Base-by-base conservation (phyloP, 2,797 vertebrate species). In the Mionectes olivaceus region DNA sequence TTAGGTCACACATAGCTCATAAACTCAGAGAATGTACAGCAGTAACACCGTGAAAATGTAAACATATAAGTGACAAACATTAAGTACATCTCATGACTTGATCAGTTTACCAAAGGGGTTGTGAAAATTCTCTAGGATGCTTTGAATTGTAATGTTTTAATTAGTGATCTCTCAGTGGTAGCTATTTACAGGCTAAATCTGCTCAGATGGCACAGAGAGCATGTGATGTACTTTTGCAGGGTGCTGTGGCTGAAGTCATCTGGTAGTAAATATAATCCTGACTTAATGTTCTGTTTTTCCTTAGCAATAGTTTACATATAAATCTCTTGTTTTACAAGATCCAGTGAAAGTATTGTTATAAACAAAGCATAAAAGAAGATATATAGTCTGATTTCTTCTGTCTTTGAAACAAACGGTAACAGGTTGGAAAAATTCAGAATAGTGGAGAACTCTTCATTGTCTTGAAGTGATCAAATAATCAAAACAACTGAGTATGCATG, bases 121-220 rank as follows among this genome's bases (percentile, higher is more conserved):
- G 17, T 69, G 61, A 81, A 89, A 81, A 81, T 69, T 78, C 41
- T 87, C 61, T 15, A 52, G 22, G 24, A 83, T 67, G 39, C 21
- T 88, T 86, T 94, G 67, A 87, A 87, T 37, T 71, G 52, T 52
- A 69, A 56, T 88, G 39, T 83, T 94, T 86, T 73, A 81, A 81
- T 86, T 92, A 86, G 50, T 73, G 28, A 76, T 64, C 22, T 78
- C 47, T 52, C 74, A 83, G 50, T 73, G 55, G 63, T 70, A 81
- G 63, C 57, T 88, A 35, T 73, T 92, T 83, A 68, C 32, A 81
- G 30, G 32, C 57, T 78, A 69, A 78, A 73, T 79, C 32, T 86
- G 70, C 41, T 90, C 60, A 65, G 75, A 70, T 83, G 79, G 35
- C 8, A 7, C 57, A 83, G 24, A 81, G 55, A 87, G 14, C 47